Evolutionary conservation across 2,113 vertebrate genomes (phyloP).

Genomic region (Athene noctua): DNA sequence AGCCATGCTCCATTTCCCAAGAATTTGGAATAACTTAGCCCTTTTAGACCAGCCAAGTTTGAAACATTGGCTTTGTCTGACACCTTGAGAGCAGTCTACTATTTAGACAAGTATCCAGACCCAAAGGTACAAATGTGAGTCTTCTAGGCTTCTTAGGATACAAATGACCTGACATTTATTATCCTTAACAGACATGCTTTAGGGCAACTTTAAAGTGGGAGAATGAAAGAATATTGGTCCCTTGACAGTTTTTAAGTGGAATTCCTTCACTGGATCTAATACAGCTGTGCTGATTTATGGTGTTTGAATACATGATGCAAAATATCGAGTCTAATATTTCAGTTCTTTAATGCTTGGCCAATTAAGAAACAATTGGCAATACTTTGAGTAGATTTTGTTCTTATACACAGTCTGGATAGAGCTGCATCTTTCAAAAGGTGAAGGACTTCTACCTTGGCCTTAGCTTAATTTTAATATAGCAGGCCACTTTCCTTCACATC

Average conservation of each 20-base stretch:
- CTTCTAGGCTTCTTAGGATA: background rate
- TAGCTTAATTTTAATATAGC: background rate
- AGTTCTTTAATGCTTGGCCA: background rate
- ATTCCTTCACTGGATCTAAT: background rate
- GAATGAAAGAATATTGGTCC: background rate
- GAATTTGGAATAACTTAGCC: background rate
- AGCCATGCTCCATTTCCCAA: background rate
- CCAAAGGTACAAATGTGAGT: background rate
- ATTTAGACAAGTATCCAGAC: background rate
- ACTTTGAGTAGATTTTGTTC: background rate
- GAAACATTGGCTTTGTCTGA: background rate
- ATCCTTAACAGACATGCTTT: background rate
- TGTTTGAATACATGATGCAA: background rate
- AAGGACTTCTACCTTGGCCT: background rate
- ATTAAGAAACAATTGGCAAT: background rate
- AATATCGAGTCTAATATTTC: background rate
- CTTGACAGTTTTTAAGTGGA: background rate
- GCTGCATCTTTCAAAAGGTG: background rate
- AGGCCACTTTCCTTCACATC: background rate
- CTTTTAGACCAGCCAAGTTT: background rate
- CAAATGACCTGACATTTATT: background rate
- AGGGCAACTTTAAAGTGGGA: background rate
- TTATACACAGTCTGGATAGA: background rate
- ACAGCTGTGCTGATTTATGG: background rate
- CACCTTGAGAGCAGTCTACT: background rate